Percentiles rank a stretch among this genome's conserved stretches.
These are phyloP conservation scores for Caenorhabditis doughertyi DNA, from an alignment of 2,888 invertebrate genomes.

Conservation along the genomic window DNA sequence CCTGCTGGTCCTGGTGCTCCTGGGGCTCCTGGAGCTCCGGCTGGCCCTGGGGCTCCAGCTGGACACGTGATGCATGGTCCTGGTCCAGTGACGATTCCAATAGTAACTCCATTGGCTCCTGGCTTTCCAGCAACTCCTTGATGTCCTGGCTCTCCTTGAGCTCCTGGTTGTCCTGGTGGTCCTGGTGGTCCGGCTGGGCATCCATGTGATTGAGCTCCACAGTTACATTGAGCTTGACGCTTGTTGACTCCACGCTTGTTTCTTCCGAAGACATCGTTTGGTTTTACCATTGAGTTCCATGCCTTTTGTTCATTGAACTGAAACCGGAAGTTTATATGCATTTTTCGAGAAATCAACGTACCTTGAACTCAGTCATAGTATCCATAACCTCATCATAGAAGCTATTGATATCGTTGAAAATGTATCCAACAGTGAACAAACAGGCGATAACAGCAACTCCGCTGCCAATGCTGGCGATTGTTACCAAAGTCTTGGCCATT, in stretches of 20 bases:
- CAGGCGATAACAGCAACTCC: constrained; percentile 38
- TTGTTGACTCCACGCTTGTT: constrained; percentile 42
- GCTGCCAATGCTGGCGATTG: constrained; percentile 44
- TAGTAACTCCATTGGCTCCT: constrained; percentile 59
- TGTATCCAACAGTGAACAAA: constrained; percentile 42
- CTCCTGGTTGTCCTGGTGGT: constrained; percentile 65
- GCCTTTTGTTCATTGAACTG: constrained; percentile 46
- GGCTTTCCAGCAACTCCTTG: constrained; percentile 50
- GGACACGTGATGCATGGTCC: constrained; percentile 65
- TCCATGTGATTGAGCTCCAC: constrained; percentile 57
- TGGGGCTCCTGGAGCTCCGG: constrained; percentile 65
- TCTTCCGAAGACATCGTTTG: constrained; percentile 42
- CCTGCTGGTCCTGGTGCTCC: constrained; percentile 68
- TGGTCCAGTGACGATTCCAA: constrained; percentile 70
- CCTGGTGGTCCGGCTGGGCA: constrained; percentile 71
- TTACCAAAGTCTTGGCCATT: constrained; percentile 45
- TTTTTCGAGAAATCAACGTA: background rate
- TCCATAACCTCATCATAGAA: constrained; percentile 52
- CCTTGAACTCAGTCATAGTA: constrained; percentile 47
- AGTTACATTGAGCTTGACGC: constrained; percentile 56
- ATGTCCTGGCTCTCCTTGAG: constrained; percentile 42
- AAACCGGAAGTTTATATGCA: background rate
- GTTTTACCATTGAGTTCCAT: constrained; percentile 46
- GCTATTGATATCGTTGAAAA: constrained; percentile 43
- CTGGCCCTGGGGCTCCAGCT: constrained; percentile 69